Base-by-base conservation (phyloP, 2,113 vertebrate species). In the Triplophysa tibetana region DNA sequence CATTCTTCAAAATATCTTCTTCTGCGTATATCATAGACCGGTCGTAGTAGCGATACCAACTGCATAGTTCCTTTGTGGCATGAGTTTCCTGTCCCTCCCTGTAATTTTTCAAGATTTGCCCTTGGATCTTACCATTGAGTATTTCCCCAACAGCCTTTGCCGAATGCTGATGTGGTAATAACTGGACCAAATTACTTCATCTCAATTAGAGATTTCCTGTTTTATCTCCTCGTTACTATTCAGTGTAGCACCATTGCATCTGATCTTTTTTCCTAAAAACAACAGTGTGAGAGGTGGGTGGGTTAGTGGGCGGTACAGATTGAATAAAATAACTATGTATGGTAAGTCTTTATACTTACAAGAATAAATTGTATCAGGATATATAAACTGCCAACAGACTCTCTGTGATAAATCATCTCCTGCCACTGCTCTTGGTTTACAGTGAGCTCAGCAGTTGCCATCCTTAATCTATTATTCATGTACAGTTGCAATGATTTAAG, bases 121-220 rank as follows among this genome's bases (percentile, higher is more conserved):
- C 60, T 66, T 10, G 21, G 33, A 75, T 79, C 54, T 17, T 24
- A 19, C 64, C 48, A 70, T 10, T 26, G 70, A 70, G 56, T 23
- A 29, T 9, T 10, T 75, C 43, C 17, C 16, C 61, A 24, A 21
- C 21, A 29, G 58, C 8, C 64, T 61, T 8, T 13, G 16, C 70
- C 17, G 3, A 29, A 63, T 21, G 64, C 14, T 17, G 33, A 45
- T 48, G 14, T 26, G 19, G 26, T 70, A 63, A 75, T 68, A 29
- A 62, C n/a, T 8, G 14, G 16, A 45, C 43, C 14, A 65, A 66
- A 70, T 82, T 68, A 63, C 26, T 62, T 38, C 33, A 48, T 63
- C 73, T 58, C 52, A 74, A 77, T 72, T 24, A 70, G 77, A 62
- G 14, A 70, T 61, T 85, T 85, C 74, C 74, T 72, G 19, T 63